Evolutionary conservation across 2,888 invertebrate genomes (phyloP), one percentile per base, ranked within the genome.

Genomic region (Marasmarcha lunaedactyla): DNA sequence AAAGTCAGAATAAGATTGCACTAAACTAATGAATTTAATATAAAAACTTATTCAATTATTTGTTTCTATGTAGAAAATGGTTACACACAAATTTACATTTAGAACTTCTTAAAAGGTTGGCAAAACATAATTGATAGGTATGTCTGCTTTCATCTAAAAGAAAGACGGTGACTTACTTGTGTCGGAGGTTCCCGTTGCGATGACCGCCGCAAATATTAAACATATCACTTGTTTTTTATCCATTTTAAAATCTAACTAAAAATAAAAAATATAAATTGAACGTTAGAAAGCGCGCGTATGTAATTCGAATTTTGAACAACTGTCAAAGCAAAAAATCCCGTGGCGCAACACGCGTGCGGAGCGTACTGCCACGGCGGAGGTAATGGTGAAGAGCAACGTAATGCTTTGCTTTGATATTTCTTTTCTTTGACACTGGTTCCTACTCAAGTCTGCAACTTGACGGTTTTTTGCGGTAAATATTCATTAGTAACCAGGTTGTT

Each of bases 101-200:
- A n/a, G n/a, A n/a, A n/a, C n/a, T n/a, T n/a, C n/a, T n/a, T n/a
- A n/a, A n/a, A n/a, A n/a, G n/a, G n/a, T n/a, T n/a, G n/a, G n/a
- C n/a, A n/a, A n/a, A n/a, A n/a, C n/a, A n/a, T n/a, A n/a, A 20
- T 20, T 3, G 20, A 20, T 7, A 20, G 7, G 20, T 20, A 55
- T 46, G 54, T 63, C 70, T 55, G 74, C 73, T 74, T 76, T 74
- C 71, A 66, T 74, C 55, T 47, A 53, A 53, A 52, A 46, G 45
- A 56, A 43, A 40, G 33, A 41, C 39, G 39, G 41, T 43, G 42
- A 79, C 81, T 83, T 71, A 81, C 81, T 71, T 65, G 76, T 61
- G 46, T 71, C 64, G 14, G 77, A 69, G 13, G 72, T 58, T 44
- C 68, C 63, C 45, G 71, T 59, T 26, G 71, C 62, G 42, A 71